Conservation (phyloP, 2,797 vertebrate species). For the Channa striata region DNA sequence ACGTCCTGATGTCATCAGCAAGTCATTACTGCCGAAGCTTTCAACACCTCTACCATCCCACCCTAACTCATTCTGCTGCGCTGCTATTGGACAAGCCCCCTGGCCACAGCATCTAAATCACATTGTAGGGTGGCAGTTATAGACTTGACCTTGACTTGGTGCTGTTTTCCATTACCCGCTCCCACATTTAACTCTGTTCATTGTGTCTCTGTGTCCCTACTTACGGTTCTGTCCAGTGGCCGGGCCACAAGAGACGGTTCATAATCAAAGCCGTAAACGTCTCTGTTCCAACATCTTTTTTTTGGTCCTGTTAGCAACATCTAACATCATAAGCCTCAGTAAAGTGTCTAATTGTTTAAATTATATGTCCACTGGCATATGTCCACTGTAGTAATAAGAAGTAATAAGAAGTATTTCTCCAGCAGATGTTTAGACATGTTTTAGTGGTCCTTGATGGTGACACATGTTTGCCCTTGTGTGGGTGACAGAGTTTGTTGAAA, state of each 20-base stretch:
- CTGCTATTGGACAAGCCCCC: constrained; percentile 54
- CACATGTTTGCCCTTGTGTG: constrained; percentile 35
- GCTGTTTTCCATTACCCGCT: constrained; percentile 63
- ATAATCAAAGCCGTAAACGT: constrained; percentile 43
- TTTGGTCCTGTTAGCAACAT: constrained; percentile 18
- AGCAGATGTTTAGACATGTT: constrained; percentile 53
- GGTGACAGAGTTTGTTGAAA: constrained; percentile 55
- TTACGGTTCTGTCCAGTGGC: constrained; percentile 32
- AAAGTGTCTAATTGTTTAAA: constrained; percentile 11
- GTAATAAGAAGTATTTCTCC: constrained; percentile 30
- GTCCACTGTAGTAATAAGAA: background rate
- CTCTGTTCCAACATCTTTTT: constrained; percentile 32
- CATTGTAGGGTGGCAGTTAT: constrained; percentile 62
- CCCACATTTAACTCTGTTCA: constrained; percentile 71
- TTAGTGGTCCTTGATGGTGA: constrained; percentile 19
- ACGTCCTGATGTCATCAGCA: constrained; percentile 81
- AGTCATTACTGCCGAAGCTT: constrained; percentile 77
- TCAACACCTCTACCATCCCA: constrained; percentile 76
- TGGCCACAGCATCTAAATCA: constrained; percentile 71
- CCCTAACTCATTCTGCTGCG: constrained; percentile 40
- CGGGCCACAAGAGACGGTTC: constrained; percentile 23
- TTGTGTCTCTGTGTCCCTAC: constrained; percentile 55
- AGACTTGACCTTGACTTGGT: constrained; percentile 79
- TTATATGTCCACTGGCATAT: constrained; percentile 6
- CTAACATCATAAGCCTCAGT: background rate